Evolutionary conservation across 2,888 invertebrate species (phyloP).

Genomic region (Netelia melanura): DNA sequence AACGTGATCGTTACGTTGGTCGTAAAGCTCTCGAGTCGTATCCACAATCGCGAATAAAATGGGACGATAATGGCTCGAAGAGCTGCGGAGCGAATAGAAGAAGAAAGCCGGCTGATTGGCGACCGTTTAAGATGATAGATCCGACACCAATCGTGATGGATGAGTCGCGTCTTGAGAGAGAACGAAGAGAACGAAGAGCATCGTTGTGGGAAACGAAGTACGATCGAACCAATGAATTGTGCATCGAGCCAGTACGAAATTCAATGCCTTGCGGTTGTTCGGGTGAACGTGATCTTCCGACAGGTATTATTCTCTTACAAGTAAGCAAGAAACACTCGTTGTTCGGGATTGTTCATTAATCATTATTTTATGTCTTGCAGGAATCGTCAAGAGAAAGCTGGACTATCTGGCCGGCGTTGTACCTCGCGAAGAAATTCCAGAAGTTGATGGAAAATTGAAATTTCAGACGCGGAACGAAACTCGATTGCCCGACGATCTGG

Average conservation of each 20-base stretch:
- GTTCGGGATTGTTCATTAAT: constrained; percentile 49
- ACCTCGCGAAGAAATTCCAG: constrained; percentile 61
- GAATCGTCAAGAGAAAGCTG: constrained; percentile 69
- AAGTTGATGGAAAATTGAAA: constrained; percentile 47
- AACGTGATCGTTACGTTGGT: constrained; percentile 50
- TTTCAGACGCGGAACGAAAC: not conserved
- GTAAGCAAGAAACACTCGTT: too few relatives aligned
- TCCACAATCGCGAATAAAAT: constrained; percentile 55
- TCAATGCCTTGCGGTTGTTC: not conserved
- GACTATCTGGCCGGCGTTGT: constrained; percentile 72
- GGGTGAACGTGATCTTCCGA: constrained; percentile 36
- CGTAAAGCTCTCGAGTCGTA: constrained; percentile 34
- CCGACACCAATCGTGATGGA: constrained; percentile 48
- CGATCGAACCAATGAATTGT: constrained; percentile 44
- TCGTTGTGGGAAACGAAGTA: constrained; percentile 63
- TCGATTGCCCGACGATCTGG: constrained; percentile 16
- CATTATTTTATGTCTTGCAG: constrained; percentile 45
- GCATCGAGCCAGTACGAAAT: constrained; percentile 42
- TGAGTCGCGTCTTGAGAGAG: constrained; percentile 45
- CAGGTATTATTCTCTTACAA: constrained; percentile 15
- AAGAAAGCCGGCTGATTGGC: constrained; percentile 61
- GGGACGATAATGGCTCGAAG: constrained; percentile 45
- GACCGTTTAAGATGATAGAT: constrained; percentile 65
- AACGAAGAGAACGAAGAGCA: constrained; percentile 50
- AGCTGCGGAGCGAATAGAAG: constrained; percentile 36